These are phyloP conservation scores for Bombus ignitus DNA, from an alignment of 1,140 invertebrate species.

Conservation along the genomic window DNA sequence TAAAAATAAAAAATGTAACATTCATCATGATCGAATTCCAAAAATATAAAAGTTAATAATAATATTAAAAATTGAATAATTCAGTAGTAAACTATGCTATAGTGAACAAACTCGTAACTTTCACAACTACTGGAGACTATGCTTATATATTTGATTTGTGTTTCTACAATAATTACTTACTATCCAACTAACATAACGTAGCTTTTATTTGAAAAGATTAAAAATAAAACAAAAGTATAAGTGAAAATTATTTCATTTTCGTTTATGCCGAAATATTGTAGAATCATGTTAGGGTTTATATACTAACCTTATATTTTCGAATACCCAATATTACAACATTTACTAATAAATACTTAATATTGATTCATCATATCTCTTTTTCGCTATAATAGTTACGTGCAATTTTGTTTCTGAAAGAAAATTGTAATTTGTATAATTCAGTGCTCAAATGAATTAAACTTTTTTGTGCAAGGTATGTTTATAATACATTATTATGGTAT, in stretches of 20 bases:
- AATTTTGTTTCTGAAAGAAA: background rate
- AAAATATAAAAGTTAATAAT: background rate
- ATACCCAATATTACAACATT: background rate
- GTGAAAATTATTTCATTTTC: constrained; percentile 8
- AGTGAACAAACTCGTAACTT: background rate
- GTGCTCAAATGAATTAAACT: background rate
- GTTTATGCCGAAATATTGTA: background rate
- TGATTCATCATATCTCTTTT: background rate
- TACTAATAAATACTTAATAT: background rate
- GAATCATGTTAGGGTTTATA: background rate
- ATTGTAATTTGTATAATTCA: background rate
- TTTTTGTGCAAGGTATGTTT: constrained; percentile 10
- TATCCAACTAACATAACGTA: constrained; percentile 15
- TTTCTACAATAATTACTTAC: background rate
- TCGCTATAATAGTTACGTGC: background rate
- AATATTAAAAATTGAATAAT: background rate
- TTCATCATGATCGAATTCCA: background rate
- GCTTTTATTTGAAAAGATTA: background rate
- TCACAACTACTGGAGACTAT: background rate
- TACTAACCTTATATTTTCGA: constrained; percentile 16
- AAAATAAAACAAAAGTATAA: background rate
- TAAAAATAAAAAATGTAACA: background rate
- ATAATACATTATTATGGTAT: background rate
- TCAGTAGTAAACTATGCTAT: background rate
- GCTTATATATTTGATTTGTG: background rate